Base-by-base conservation (phyloP, 2,888 invertebrate species). In the Ceraclea dissimilis region DNA sequence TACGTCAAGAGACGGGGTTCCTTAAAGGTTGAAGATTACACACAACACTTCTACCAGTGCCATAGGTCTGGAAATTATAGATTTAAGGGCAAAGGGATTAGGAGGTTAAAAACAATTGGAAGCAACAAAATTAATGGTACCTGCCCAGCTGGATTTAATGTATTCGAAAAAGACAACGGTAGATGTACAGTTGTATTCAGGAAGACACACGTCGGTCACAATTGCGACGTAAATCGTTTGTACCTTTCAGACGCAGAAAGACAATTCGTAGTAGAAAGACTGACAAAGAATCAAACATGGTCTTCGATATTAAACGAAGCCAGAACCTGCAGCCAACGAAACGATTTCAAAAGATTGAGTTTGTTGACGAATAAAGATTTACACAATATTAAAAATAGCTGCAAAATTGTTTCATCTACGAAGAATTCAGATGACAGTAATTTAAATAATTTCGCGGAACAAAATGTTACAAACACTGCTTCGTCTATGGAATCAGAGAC, bases 191-290 rank as follows among this genome's bases (percentile, higher is more conserved):
- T 53, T 33, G 17, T 34, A 13, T 49, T 34, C 21, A 48, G 49
- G 21, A 53, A 53, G n/a, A 53, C 53, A 16, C 53, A 53, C 21
- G 22, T 53, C 11, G 53, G 53, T 10, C 53, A 53, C n/a, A 19
- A 39, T 18, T 48, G 34, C 33, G 53, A 53, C 16, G 4, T 49
- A 2, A 17, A n/a, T 16, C 34, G 31, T 2, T 20, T 53, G 10
- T 31, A 33, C 33, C 53, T 53, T n/a, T 48, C 53, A n/a, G 6
- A 16, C 10, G 31, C 48, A 1, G 53, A 53, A 20, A 21, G 39
- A 16, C 47, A 53, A n/a, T 22, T 34, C 31, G 39, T 53, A 6
- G 20, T 44, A 19, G 53, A 48, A n/a, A 53, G 47, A 49, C 33
- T 53, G 4, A 20, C 17, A 2, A 48, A 18, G 2, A 53, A 53